Percentiles rank a stretch among this genome's conserved stretches.
Conservation (phyloP, 2,113 vertebrate species). For the Pollachius pollachius region DNA sequence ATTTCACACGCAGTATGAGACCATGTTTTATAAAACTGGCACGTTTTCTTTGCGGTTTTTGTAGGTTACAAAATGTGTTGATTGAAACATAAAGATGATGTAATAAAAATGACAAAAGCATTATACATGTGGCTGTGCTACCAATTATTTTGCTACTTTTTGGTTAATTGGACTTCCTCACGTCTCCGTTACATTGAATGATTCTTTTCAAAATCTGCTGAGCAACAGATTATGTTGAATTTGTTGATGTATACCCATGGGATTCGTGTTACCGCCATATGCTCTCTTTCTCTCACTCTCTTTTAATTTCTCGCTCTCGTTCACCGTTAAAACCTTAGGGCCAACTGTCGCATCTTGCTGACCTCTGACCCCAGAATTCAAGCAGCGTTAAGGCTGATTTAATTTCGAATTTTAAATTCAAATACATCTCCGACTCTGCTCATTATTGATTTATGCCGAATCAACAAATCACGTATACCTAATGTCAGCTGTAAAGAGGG, state of each 20-base stretch:
- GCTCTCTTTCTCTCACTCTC: conserved; percentile 42
- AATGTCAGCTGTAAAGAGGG: no score
- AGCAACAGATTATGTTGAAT: no score
- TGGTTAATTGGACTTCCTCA: not conserved
- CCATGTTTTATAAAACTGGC: conserved; percentile 33
- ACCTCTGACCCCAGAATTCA: conserved; percentile 54
- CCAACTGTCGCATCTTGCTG: conserved; percentile 53
- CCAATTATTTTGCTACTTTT: no score
- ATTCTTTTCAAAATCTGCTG: not conserved
- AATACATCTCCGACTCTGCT: not conserved
- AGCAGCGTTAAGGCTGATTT: conserved; percentile 28
- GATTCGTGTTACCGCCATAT: conserved; percentile 59
- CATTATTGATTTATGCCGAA: not conserved
- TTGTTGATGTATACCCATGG: conserved; percentile 23
- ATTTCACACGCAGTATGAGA: conserved; percentile 19
- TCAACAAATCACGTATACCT: not conserved
- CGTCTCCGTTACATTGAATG: not conserved
- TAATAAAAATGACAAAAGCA: conserved; percentile 53
- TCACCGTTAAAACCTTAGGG: not conserved
- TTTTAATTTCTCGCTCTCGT: conserved; percentile 2
- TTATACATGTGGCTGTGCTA: not conserved
- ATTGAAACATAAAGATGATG: conserved; percentile 35
- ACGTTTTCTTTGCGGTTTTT: conserved; percentile 46
- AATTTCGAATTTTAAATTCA: not conserved
- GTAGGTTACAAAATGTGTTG: conserved; percentile 43